phyloP scores from a whole-genome alignment of 2,888 invertebrate genomes.

The Caenorhabditis becei region DNA sequence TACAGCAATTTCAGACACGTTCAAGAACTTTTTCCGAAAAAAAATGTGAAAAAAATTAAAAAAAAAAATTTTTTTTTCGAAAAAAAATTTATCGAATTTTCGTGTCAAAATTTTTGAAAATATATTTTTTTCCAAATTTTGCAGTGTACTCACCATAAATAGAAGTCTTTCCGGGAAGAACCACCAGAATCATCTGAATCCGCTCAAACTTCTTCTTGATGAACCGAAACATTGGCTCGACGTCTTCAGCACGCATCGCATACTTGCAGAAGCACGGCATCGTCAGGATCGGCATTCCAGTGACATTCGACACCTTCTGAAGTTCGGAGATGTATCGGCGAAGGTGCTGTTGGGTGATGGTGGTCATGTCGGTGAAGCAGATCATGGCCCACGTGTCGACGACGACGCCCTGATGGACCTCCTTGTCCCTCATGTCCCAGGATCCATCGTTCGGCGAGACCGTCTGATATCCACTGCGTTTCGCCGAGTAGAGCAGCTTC shows the following conservation, averaged over 20 bases:
- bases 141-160: too few species aligned
- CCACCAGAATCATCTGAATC: constrained; percentile 96
- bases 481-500: constrained; percentile 98
- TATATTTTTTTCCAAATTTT: too few species aligned
- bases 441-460: constrained; percentile 99
- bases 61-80: too few species aligned
- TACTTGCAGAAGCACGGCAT: constrained; percentile 88
- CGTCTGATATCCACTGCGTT: constrained; percentile 89
- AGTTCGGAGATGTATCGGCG: constrained; percentile 95
- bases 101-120: too few species aligned
- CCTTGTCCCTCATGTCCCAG: constrained; percentile 99
- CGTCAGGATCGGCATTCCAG: constrained; percentile 97
- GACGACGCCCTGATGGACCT: constrained; percentile 99
- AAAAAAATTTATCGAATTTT: too few species aligned
- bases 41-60: too few species aligned
- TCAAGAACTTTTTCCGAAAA: too few species aligned
- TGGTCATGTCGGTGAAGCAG: constrained; percentile 99
- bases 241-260: constrained; percentile 99
- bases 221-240: constrained; percentile 99
- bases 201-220: constrained; percentile 96
- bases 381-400: constrained; percentile 99
- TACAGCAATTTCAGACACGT: too few species aligned
- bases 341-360: constrained; percentile 96
- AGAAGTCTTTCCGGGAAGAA: constrained; percentile 89
- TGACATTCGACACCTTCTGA: constrained; percentile 99